phyloP scores from a whole-genome alignment of 2,113 vertebrate genomes.

The Cyanistes caeruleus region DNA sequence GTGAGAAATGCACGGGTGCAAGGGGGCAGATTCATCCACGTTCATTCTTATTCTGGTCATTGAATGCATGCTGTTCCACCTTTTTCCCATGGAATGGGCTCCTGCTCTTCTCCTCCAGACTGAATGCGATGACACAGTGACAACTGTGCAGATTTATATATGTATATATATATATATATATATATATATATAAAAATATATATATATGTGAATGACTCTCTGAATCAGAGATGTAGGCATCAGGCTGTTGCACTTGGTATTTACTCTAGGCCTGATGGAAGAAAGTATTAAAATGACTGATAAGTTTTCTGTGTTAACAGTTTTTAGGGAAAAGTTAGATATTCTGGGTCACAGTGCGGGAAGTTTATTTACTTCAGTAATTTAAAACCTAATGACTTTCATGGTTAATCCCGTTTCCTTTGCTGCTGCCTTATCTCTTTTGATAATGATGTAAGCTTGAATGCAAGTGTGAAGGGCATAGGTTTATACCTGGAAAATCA shows the following conservation, averaged over 20 bases:
- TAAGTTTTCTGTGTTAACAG: constrained; percentile 21
- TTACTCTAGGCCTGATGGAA: not conserved
- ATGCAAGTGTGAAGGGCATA: constrained; percentile 68
- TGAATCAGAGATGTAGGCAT: not conserved
- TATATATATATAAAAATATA: not conserved
- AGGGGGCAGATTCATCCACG: fast-evolving
- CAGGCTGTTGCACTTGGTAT: not conserved
- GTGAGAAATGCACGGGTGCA: fast-evolving
- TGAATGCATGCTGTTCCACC: not conserved
- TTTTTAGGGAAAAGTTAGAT: constrained; percentile 58
- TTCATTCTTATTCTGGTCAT: not conserved
- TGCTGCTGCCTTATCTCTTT: constrained; percentile 64
- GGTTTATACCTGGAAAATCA: constrained; percentile 56
- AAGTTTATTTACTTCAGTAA: constrained; percentile 64
- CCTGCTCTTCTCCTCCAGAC: not conserved
- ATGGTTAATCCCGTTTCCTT: constrained; percentile 67
- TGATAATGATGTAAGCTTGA: constrained; percentile 56
- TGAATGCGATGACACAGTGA: not conserved
- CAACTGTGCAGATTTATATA: not conserved
- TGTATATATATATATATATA: too few relatives aligned
- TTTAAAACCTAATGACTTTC: constrained; percentile 72
- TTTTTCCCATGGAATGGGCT: not conserved
- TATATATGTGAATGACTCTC: not conserved
- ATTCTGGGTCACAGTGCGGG: not conserved
- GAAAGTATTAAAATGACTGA: constrained; percentile 30